Base-by-base conservation (phyloP, 2,888 invertebrate genomes). In the Drosophila cognata region DNA sequence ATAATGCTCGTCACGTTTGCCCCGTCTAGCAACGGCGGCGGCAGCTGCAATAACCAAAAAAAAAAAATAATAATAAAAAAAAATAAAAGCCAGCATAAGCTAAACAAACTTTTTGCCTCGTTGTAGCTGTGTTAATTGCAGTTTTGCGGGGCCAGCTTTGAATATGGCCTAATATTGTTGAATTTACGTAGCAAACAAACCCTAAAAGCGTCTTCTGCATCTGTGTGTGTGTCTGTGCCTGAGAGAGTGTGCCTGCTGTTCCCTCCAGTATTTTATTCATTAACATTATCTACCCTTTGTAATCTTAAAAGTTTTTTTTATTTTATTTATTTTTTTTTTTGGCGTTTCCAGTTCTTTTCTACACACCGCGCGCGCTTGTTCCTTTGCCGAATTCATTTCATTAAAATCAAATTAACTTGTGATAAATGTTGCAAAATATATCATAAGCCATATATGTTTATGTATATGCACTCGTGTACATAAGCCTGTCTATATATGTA, bases 401-500 rank as follows among this genome's bases (percentile, higher is more conserved):
- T 88, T 88, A 88, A 88, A 88, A 88, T 89, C 88, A 89, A 88
- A 88, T 88, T 88, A 84, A 89, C 88, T 88, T 87, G 83, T 89
- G 88, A 88, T 88, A 82, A 88, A 89, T 88, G 89, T 86, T 77
- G 80, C 87, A 69, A 88, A 86, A 87, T 88, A 74, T 88, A 84
- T 84, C 82, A 86, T 88, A 84, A 87, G 77, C 73, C 65, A 69
- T 65, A 74, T 46, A 48, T 52, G 29, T 29, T 52, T 21, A 41
- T 48, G 70, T 52, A 63, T 29, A 51, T 46, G 46, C 62, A 46
- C 43, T 43, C 43, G 41, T 58, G 28, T 38, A 38, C 38, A 50
- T 41, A 21, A 21, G 21, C 21, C 21, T 21, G 21, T 21, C 21
- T 16, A 29, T 50, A 18, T 50, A 1, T 43, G 1, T 43, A 1